Evolutionary conservation across 92 coral and sea anemone species (phyloP).

Genomic region (Virgularia gustaviana): DNA sequence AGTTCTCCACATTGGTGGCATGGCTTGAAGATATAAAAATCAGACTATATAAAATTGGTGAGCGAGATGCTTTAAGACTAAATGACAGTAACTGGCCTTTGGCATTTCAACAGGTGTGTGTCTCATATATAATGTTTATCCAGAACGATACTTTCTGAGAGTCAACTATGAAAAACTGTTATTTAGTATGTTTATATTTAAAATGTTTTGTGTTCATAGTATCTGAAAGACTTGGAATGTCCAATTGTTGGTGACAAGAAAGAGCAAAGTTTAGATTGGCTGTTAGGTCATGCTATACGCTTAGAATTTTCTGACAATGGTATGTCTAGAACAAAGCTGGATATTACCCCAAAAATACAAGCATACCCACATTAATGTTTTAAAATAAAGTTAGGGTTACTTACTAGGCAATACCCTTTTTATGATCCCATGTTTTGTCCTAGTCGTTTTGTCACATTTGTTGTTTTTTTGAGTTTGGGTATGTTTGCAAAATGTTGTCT

Average conservation of each 20-base stretch:
- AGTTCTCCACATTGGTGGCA: slow-evolving; percentile 72
- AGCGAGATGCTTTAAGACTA: slow-evolving; percentile 67
- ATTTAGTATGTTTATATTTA: too few species aligned
- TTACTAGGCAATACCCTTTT: neutral
- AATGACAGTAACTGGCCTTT: slow-evolving; percentile 64
- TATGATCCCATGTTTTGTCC: too few species aligned
- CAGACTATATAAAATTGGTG: slow-evolving; percentile 79
- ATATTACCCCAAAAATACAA: too few species aligned
- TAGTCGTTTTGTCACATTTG: too few species aligned
- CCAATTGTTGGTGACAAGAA: slow-evolving; percentile 70
- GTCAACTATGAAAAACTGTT: neutral
- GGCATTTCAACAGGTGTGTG: slow-evolving; percentile 63
- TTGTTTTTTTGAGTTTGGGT: too few species aligned
- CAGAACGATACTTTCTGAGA: neutral
- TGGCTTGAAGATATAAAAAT: slow-evolving; percentile 94
- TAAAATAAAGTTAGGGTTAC: too few species aligned
- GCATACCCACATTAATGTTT: too few species aligned
- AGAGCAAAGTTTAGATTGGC: slow-evolving; percentile 80
- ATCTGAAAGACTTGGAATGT: slow-evolving; percentile 74
- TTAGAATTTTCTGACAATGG: slow-evolving; percentile 93
- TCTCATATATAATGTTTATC: neutral
- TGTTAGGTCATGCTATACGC: slow-evolving; percentile 80
- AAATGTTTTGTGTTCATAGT: slow-evolving; percentile 39
- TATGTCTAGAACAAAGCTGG: too few species aligned
- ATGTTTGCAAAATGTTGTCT: too few species aligned